Base-by-base conservation (phyloP, 1,140 invertebrate genomes). In the Sinonovacula constricta region DNA sequence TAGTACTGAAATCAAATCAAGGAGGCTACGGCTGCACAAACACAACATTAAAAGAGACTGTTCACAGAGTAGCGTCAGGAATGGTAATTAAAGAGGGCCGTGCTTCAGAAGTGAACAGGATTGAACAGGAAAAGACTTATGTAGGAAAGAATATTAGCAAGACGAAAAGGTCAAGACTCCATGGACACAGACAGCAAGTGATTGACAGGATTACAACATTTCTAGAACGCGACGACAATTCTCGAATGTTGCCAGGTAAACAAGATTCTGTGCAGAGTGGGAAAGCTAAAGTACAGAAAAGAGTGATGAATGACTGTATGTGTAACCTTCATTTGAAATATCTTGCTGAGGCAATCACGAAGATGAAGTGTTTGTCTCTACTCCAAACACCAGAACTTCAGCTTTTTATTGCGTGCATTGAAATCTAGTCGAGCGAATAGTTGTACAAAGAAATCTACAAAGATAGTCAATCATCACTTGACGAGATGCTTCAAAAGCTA, bases 341-440 rank as follows among this genome's bases (percentile, higher is more conserved):
- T 26, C 15, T 53, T 30, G 39, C 71, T 1, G 71, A 74, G 49
- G 1, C 60, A 4, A 54, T 18, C 10, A 63, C 63, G n/a, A 74
- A 74, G 22, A 30, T 65, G 70, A 53, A 74, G 34, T 54, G 28
- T 74, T 7, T 74, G 71, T 56, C 26, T 74, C 15, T 74, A 49
- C 60, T 10, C 12, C 24, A 74, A 74, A n/a, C 69, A 71, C 28
- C 69, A 71, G 28, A 60, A 71, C 28, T 59, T 65, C 39, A 31
- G 49, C 0, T 24, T 65, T 1, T 59, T 59, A 24, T 22, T 72
- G 12, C 65, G 39, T n/a, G 51, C 24, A 15, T 66, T 67, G 53
- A 68, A 57, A 15, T 72, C 63, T 49, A 4, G 5, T 1, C 57
- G 74, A 66, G 57, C 53, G 24, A 30, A 2, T 10, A 59, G 45